Evolutionary conservation across 2,888 invertebrate species (phyloP).

Genomic region (Drosophila koepferae): DNA sequence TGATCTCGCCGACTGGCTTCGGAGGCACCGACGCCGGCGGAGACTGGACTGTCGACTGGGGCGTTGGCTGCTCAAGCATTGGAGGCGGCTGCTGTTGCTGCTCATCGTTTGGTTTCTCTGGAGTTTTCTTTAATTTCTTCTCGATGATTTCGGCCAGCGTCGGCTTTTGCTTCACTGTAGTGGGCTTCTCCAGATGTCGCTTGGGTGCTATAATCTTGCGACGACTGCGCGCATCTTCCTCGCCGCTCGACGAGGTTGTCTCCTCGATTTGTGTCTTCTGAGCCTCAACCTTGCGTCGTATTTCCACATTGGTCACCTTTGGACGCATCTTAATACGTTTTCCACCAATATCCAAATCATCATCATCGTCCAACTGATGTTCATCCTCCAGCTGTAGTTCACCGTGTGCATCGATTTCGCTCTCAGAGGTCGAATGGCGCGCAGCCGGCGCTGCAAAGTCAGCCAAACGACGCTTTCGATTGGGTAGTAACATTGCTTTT

Average conservation of each 20-base stretch:
- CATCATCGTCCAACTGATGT: constrained; percentile 82
- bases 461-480: constrained; percentile 82
- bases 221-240: constrained; percentile 74
- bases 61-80: background rate
- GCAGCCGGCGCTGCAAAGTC: constrained; percentile 61
- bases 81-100: background rate
- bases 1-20: constrained; percentile 6
- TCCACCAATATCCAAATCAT: constrained; percentile 82
- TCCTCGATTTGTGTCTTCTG: constrained; percentile 76
- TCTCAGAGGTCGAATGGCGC: constrained; percentile 79
- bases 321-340: constrained; percentile 84
- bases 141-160: constrained; percentile 81
- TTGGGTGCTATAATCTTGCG: constrained; percentile 74
- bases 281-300: constrained; percentile 83
- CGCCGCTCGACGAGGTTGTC: constrained; percentile 83
- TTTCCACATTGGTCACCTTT: constrained; percentile 76
- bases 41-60: background rate
- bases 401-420: constrained; percentile 83
- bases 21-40: background rate
- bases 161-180: constrained; percentile 65
- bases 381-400: constrained; percentile 86
- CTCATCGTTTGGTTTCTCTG: constrained; percentile 56
- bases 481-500: constrained; percentile 35
- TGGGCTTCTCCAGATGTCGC: constrained; percentile 54
- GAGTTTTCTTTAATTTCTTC: constrained; percentile 77